Conservation (phyloP, 2,797 vertebrate species). For the Hyperoplus lanceolatus region DNA sequence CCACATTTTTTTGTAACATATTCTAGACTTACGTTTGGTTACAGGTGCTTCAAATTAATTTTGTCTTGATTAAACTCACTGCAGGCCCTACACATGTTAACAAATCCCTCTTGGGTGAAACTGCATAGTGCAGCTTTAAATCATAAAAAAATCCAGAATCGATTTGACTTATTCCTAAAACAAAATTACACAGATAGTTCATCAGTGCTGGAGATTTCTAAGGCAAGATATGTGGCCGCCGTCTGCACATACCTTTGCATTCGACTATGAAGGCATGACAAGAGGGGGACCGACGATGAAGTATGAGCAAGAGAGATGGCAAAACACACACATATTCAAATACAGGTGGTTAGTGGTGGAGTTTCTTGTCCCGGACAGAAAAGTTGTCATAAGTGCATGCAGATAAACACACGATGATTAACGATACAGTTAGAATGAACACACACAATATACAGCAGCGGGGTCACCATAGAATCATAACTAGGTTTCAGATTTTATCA, state of each 20-base stretch:
- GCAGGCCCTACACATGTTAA: too few relatives aligned
- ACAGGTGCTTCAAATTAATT: too few relatives aligned
- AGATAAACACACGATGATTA: slow-evolving; percentile 1
- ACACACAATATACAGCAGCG: background rate
- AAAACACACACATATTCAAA: slow-evolving; percentile 51
- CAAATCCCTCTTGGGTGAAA: too few relatives aligned
- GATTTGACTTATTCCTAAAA: background rate
- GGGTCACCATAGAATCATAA: background rate
- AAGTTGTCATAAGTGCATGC: background rate
- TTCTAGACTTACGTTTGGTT: too few relatives aligned
- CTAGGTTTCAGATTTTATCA: background rate
- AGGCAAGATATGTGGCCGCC: background rate
- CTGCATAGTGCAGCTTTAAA: too few relatives aligned
- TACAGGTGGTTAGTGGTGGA: slow-evolving; percentile 51
- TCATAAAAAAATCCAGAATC: too few relatives aligned
- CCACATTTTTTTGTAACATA: too few relatives aligned
- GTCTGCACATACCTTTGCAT: slow-evolving; percentile 72
- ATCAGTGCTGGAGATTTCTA: slow-evolving; percentile 25
- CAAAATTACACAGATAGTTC: background rate
- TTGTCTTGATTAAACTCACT: too few relatives aligned
- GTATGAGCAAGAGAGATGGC: slow-evolving; percentile 58
- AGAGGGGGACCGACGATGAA: slow-evolving; percentile 56
- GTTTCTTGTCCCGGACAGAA: slow-evolving; percentile 6
- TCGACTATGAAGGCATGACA: slow-evolving; percentile 67
- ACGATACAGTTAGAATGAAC: background rate